phyloP scores from a whole-genome alignment of 2,888 invertebrate genomes.

The Oasisia sp. region DNA sequence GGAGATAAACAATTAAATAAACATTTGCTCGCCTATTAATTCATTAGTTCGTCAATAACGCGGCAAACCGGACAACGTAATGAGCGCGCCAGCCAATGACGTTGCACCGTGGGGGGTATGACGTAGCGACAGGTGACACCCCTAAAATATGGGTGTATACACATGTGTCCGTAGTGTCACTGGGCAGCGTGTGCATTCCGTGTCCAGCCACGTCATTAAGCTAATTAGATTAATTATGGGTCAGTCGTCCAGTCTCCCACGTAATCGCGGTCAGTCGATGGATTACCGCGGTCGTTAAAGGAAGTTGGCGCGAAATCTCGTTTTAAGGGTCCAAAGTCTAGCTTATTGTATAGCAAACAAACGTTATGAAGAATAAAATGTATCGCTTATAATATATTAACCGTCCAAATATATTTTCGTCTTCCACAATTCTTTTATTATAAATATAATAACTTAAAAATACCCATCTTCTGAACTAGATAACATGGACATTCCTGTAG shows the following conservation, averaged over 20 bases:
- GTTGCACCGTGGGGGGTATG: background rate
- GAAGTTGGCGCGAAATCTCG: constrained; percentile 10
- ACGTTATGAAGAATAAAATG: no score
- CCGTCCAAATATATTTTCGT: no score
- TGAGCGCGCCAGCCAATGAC: background rate
- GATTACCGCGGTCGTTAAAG: constrained; percentile 7
- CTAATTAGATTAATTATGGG: background rate
- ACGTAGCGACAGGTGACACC: background rate
- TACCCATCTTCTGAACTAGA: no score
- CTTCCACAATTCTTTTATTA: no score
- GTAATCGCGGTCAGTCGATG: background rate
- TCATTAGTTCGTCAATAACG: background rate
- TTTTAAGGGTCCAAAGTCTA: background rate
- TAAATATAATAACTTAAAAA: no score
- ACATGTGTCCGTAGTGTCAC: background rate
- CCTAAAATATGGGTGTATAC: background rate
- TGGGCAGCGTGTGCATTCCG: background rate
- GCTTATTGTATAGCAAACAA: no score
- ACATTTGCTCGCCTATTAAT: constrained; percentile 11
- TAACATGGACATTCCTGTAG: no score
- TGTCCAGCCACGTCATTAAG: background rate
- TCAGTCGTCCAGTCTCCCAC: background rate
- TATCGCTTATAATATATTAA: no score
- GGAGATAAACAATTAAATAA: constrained; percentile 17
- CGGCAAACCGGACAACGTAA: background rate